phyloP scores from a whole-genome alignment of 1,140 invertebrate genomes.

The Euborellia annulipes region DNA sequence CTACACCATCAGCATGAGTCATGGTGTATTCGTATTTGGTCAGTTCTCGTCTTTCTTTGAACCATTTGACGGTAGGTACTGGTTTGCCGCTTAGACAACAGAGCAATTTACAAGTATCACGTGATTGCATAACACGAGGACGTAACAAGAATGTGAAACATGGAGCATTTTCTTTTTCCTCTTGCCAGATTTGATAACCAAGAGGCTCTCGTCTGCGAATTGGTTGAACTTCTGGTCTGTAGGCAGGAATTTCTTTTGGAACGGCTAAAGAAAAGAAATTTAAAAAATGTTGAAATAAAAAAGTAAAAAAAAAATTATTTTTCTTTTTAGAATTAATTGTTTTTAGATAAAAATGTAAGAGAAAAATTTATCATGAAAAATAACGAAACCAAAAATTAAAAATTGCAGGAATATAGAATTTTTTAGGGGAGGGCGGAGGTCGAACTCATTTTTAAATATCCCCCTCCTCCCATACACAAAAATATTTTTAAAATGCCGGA shows the following conservation, averaged over 20 bases:
- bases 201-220: constrained; percentile 61
- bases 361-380: no score
- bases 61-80: constrained; percentile 78
- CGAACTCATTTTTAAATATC: no score
- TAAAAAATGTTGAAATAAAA: constrained; percentile 1
- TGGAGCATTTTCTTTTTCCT: constrained; percentile 76
- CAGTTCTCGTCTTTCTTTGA: constrained; percentile 82
- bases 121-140: constrained; percentile 92
- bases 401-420: no score
- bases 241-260: constrained; percentile 63
- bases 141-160: constrained; percentile 93
- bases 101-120: constrained; percentile 89
- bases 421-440: no score
- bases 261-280: constrained; percentile 39
- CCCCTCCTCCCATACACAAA: no score
- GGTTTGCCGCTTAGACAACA: constrained; percentile 92
- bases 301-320: constrained; percentile 8
- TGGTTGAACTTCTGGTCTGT: constrained; percentile 53
- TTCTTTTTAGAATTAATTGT: no score
- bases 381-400: no score
- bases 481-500: no score
- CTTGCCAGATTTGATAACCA: constrained; percentile 75
- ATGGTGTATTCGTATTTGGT: constrained; percentile 81
- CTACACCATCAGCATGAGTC: constrained; percentile 80
- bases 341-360: no score